These are phyloP conservation scores for Vespertilio murinus DNA, from an alignment of 2,797 vertebrate genomes.

Conservation along the genomic window DNA sequence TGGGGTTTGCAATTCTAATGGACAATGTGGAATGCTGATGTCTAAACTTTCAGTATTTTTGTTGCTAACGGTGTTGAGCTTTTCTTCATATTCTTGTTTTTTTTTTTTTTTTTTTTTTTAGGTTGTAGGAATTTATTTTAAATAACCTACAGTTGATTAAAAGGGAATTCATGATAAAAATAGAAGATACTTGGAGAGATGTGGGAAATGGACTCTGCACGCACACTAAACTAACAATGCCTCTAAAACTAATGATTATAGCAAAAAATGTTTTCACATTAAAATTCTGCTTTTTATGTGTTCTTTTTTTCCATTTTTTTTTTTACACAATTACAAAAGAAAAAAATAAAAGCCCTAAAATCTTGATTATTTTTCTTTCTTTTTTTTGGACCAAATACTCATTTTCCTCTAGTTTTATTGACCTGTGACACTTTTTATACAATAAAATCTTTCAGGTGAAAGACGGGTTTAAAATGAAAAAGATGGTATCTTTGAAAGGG, in stretches of 20 bases:
- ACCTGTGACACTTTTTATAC: constrained; percentile 87
- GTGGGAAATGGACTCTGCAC: constrained; percentile 87
- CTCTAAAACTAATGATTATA: constrained; percentile 89
- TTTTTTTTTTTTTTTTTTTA: too few relatives aligned
- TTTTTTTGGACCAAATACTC: constrained; percentile 90
- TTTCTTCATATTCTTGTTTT: not conserved
- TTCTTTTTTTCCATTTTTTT: constrained; percentile 78
- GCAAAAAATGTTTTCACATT: constrained; percentile 91
- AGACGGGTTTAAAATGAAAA: constrained; percentile 81
- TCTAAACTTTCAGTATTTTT: constrained; percentile 18
- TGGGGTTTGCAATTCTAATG: constrained; percentile 18
- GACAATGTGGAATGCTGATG: not conserved
- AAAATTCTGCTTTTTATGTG: constrained; percentile 87
- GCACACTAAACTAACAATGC: constrained; percentile 88
- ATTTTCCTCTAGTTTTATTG: constrained; percentile 87
- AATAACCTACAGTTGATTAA: constrained; percentile 95
- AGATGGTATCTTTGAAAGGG: constrained; percentile 81
- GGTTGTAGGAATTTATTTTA: constrained; percentile 96
- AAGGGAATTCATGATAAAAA: constrained; percentile 93
- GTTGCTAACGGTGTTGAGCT: not conserved
- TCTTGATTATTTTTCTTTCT: constrained; percentile 85
- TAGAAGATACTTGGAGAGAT: constrained; percentile 90
- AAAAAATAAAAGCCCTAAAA: constrained; percentile 92
- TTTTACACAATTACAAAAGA: constrained; percentile 93
- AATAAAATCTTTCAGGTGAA: constrained; percentile 88